Base-by-base conservation (phyloP, 2,113 vertebrate species). In the Smithornis capensis region DNA sequence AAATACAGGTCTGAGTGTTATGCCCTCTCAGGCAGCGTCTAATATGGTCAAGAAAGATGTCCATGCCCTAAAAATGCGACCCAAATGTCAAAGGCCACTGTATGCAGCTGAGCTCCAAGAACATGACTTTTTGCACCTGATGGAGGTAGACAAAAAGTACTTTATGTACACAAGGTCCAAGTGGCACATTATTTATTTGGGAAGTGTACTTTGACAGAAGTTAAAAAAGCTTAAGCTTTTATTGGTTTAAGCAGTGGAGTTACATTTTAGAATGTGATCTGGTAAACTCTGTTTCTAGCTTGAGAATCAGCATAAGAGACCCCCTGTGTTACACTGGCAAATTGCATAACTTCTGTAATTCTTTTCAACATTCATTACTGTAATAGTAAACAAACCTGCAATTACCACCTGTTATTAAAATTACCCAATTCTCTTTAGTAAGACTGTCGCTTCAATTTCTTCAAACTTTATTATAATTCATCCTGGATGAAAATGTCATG, bases 1-100 rank as follows among this genome's bases (percentile, higher is more conserved):
- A 59, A 55, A 62, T 19, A 67, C 3, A 37, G 21, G 12, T 37
- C 45, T 62, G 52, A 88, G 28, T 11, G 12, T 50, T 49, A 25
- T 0, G 0, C 7, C 7, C 9, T n/a, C 16, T 74, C 55, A 65
- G 31, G 9, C 31, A 70, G 14, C 7, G 25, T 44, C n/a, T 44
- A 83, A 84, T 15, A 28, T 4, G 44, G 35, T 38, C 33, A 42
- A 31, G 42, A 81, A 42, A 79, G 19, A 25, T 2, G 3, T 13
- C 16, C 15, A 23, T 5, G 18, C 19, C 21, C 29, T 56, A n/a
- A 33, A 85, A 38, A 47, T 24, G 23, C 35, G 47, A 84, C 9
- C 4, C 18, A 70, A 57, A 35, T 37, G 38, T 40, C 60, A 70
- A 87, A 78, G 25, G 31, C 28, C 29, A 37, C 52, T 70, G 25